Base-by-base conservation (phyloP, 2,113 vertebrate genomes). In the Leuciscus idus region DNA sequence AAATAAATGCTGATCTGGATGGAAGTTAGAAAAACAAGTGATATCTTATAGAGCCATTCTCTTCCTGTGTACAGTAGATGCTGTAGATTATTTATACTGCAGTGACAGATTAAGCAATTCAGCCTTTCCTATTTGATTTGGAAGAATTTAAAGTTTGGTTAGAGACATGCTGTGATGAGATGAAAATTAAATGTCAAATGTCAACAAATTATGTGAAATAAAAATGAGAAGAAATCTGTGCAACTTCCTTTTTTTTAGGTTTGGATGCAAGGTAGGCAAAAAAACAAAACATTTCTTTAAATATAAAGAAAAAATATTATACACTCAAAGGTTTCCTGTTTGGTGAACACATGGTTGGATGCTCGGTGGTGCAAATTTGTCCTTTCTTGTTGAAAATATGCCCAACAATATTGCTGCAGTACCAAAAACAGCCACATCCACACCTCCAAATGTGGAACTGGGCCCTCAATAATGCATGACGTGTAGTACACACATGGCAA, bases 401-500 rank as follows among this genome's bases (percentile, higher is more conserved):
- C 26, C 36, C 33, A 13, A 11, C 4, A 87, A 89, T 85, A 84
- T 81, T 74, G 74, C 46, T 83, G 74, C 78, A 79, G 82, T 74
- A 75, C 55, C 64, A 74, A 84, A 89, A 87, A 70, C 48, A 80
- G 81, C 52, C 36, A 21, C 74, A 80, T 62, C 79, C 48, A 66
- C 85, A 76, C 75, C 48, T 81, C 72, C 73, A 79, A 61, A 70
- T 50, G 4, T 19, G 70, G 13, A 70, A 59, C 80, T 68, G 55
- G 81, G 21, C 50, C 46, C 84, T 86, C 59, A 90, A 89, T 87
- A 89, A 89, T 89, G 74, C 75, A 89, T 50, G 66, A 19, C 1
- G 52, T 84, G 88, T 90, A 90, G 83, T 89, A 88, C 74, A 83
- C 68, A 81, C 52, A 62, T 78, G 74, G 84, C 86, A 83, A 81